Base-by-base conservation (phyloP, 2,888 invertebrate species). In the Euphydryas editha region DNA sequence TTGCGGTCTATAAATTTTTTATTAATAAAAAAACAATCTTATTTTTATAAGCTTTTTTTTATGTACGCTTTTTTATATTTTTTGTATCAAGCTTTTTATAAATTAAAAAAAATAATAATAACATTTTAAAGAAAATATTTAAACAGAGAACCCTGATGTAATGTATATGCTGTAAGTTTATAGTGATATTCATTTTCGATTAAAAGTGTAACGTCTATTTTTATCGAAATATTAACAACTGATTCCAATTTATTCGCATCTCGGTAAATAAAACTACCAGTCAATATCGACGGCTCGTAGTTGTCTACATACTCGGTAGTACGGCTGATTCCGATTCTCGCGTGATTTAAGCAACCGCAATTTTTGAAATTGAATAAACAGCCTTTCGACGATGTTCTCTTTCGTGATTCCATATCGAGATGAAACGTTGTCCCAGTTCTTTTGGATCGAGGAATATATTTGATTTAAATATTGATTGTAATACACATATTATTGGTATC, bases 301-400 rank as follows among this genome's bases (percentile, higher is more conserved):
- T 30, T 8, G 30, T 30, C 4, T 30, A 4, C 30, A 3, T 30
- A 30, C 6, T 30, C 17, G 36, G 30, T 54, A 54, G 17, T 36
- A 7, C 36, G n/a, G 4, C 11, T 36, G 54, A 54, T 36, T 17
- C 54, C 17, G 17, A 24, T 17, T 54, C 36, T 54, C 36, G 36
- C 51, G 24, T 51, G 51, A 17, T 36, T 36, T 36, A 5, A 17
- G 36, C 54, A 36, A 54, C 54, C 57, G 42, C 42, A 57, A 39
- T 57, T 57, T 57, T 42, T 42, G 20, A 42, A 57, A 42, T 57
- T 57, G 57, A 57, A 57, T 42, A 57, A 57, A 57, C 57, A 57
- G 54, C 36, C 11, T 11, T 46, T 7, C 49, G 21, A 8, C 54
- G 51, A 51, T 51, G 54, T 36, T 30, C 30, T 36, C 30, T 49